Conservation (phyloP, 1,140 invertebrate genomes). For the Latrodectus geometricus region DNA sequence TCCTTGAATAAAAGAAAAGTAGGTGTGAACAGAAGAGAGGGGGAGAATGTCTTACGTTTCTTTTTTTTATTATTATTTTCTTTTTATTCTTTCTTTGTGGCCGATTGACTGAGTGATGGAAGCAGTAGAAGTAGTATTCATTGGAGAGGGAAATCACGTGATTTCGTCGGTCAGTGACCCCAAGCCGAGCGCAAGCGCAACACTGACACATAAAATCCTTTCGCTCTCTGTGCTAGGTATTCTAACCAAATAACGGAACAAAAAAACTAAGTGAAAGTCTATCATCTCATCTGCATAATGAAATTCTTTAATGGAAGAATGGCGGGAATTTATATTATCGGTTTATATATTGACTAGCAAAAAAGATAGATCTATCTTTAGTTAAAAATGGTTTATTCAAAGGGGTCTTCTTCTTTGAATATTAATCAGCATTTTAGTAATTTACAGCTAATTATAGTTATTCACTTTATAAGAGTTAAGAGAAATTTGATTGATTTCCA, state of each 20-base stretch:
- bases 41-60: neutral
- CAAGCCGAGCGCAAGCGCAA: slow-evolving; percentile 35
- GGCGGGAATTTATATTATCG: too few relatives aligned
- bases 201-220: slow-evolving; percentile 59
- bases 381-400: too few relatives aligned
- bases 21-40: slow-evolving; percentile 8
- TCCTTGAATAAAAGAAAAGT: neutral
- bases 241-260: slow-evolving; percentile 41
- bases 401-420: too few relatives aligned
- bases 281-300: neutral
- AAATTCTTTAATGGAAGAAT: neutral
- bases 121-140: slow-evolving; percentile 6
- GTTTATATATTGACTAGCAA: too few relatives aligned
- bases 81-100: neutral
- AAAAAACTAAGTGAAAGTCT: slow-evolving; percentile 1
- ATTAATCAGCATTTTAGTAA: too few relatives aligned
- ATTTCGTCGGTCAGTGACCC: slow-evolving; percentile 41
- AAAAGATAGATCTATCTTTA: too few relatives aligned
- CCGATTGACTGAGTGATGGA: slow-evolving; percentile 40
- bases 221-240: slow-evolving; percentile 38
- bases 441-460: too few relatives aligned
- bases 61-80: neutral
- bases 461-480: too few relatives aligned
- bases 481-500: too few relatives aligned
- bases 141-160: slow-evolving; percentile 35